Evolutionary conservation across 2,888 invertebrate species (phyloP), one percentile per base, ranked within the genome.

Genomic region (Agrotis puta): DNA sequence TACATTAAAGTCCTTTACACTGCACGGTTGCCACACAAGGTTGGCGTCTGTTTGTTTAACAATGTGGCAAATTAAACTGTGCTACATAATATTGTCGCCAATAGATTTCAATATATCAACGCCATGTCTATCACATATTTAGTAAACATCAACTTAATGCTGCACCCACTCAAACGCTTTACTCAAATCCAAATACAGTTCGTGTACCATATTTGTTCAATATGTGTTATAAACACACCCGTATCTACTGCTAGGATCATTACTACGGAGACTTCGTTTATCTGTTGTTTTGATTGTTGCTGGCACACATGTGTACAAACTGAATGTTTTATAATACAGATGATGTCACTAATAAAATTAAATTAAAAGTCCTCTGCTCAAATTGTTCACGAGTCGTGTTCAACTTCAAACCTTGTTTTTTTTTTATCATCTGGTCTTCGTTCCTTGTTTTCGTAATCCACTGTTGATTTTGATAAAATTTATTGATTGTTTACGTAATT

Each of bases 271-370:
- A 64, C 68, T 72, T 66, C 47, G 69, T 79, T 79, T 71, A 66
- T 71, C 56, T 51, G 76, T 80, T 86, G 81, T 85, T 85, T 85
- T 85, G 77, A 69, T 78, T 57, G 62, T 72, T 43, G 76, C 70
- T 70, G 24, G 59, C 63, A 82, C 75, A 83, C 58, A 81, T 82
- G 70, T 80, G 69, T 72, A 70, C 68, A 70, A 81, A 82, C 74
- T 76, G 27, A 72, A 70, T 71, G 79, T 87, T 88, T 87, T 86
- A 81, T 82, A 84, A 79, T 77, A 74, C 77, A 56, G 87, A 85
- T 92, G 92, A 92, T 92, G 89, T 91, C 92, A 92, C 87, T 85
- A 79, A 70, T 84, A 85, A 69, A 81, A 84, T 84, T 83, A 81
- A 83, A 82, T 74, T 86, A 80, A 78, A 79, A 76, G 48, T 70